Evolutionary conservation across 2,888 invertebrate species (phyloP).

Genomic region (Leucoptera coffeella): DNA sequence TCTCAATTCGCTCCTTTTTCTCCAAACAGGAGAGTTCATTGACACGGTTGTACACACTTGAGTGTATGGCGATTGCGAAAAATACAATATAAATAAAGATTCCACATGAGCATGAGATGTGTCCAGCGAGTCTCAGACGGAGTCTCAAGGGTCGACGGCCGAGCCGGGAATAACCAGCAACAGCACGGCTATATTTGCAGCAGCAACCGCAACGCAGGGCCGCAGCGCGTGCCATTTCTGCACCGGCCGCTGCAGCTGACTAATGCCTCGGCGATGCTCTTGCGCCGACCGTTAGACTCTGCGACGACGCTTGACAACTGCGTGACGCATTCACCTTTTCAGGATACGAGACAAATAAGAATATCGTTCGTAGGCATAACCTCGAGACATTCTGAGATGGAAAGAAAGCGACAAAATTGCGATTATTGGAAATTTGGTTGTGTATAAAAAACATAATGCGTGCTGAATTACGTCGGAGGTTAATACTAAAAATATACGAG

Average conservation of each 20-base stretch:
- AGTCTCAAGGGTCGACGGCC: conserved; percentile 48
- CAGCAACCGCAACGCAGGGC: conserved; percentile 19
- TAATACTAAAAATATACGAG: not conserved
- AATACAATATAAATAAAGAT: no score
- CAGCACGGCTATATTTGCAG: conserved; percentile 51
- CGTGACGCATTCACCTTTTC: no score
- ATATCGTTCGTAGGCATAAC: no score
- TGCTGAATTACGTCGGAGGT: not conserved
- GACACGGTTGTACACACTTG: conserved; percentile 33
- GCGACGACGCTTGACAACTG: conserved; percentile 17
- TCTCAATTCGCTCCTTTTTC: no score
- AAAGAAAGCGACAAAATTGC: no score
- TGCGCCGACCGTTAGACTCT: conserved; percentile 39
- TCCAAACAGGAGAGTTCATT: conserved; percentile 32
- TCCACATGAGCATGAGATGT: conserved; percentile 20
- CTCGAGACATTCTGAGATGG: no score
- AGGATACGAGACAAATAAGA: no score
- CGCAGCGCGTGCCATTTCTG: conserved; percentile 48
- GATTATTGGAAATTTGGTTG: no score
- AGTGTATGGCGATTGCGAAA: no score
- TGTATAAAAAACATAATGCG: no score
- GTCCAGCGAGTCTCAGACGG: conserved; percentile 49
- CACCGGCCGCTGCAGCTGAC: conserved; percentile 51
- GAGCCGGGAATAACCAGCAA: conserved; percentile 47
- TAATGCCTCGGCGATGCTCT: conserved; percentile 51